A percentile compares a stretch with the other conserved stretches of the same genome.
phyloP scores from a whole-genome alignment of 2,797 vertebrate species.

The Arvicola amphibius region DNA sequence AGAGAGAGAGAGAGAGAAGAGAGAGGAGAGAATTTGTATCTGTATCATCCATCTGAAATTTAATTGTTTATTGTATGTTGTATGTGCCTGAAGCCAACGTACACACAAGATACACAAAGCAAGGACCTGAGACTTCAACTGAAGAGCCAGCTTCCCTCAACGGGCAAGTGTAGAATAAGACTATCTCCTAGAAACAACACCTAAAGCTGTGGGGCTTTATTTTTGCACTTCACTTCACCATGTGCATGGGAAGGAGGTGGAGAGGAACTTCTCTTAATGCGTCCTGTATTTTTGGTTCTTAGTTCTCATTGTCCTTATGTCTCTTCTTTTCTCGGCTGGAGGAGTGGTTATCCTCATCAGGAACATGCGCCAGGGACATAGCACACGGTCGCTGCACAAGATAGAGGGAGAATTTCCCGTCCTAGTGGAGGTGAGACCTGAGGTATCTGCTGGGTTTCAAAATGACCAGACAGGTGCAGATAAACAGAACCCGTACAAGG shows the following conservation, averaged over 20 bases:
- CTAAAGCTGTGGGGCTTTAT: constrained; percentile 64
- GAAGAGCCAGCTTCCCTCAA: neutral
- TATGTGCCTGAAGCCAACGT: neutral
- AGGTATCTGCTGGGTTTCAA: neutral
- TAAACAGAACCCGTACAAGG: neutral
- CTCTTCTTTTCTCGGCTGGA: constrained; percentile 23
- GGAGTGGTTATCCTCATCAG: constrained; percentile 41
- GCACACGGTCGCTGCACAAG: neutral
- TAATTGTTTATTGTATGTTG: neutral
- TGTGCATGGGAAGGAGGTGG: constrained; percentile 61
- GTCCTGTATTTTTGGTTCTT: constrained; percentile 74
- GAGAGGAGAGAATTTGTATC: neutral
- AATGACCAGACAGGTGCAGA: neutral
- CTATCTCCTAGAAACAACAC: constrained; percentile 47
- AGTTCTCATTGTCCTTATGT: constrained; percentile 70
- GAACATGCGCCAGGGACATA: neutral
- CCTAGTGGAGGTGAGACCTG: neutral
- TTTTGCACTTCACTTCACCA: constrained; percentile 69
- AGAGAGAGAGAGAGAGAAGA: neutral
- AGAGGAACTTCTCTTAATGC: constrained; percentile 54
- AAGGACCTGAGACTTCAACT: constrained; percentile 13
- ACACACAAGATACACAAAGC: constrained; percentile 12
- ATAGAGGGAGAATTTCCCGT: neutral
- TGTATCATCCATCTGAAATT: neutral
- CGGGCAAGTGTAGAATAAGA: neutral